A percentile compares a stretch with the other conserved stretches of the same genome.
Conservation (phyloP, 2,888 invertebrate genomes). For the Halocaridina rubra region DNA sequence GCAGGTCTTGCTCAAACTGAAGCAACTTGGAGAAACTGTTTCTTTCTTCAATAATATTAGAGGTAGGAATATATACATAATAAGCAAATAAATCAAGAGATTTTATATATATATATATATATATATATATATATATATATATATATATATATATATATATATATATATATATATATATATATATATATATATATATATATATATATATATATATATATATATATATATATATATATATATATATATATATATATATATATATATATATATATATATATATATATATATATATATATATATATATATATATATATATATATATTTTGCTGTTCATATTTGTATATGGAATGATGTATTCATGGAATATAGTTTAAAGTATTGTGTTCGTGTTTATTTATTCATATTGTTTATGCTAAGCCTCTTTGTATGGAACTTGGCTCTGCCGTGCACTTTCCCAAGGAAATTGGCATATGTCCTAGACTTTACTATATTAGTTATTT, state of each 20-base stretch:
- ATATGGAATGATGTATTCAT: background rate
- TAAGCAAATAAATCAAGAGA: too few relatives aligned
- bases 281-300: background rate
- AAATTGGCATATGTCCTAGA: too few relatives aligned
- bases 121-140: background rate
- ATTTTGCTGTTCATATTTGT: background rate
- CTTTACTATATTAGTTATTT: too few relatives aligned
- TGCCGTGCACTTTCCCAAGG: too few relatives aligned
- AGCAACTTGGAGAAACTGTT: constrained; percentile 74
- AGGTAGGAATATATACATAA: too few relatives aligned
- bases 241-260: background rate
- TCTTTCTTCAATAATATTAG: constrained; percentile 74
- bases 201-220: background rate
- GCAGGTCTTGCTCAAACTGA: constrained; percentile 72
- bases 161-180: background rate
- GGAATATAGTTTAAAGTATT: too few relatives aligned
- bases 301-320: background rate
- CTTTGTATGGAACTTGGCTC: too few relatives aligned
- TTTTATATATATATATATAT: background rate
- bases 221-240: background rate
- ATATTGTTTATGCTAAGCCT: too few relatives aligned
- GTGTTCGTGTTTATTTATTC: too few relatives aligned
- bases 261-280: background rate
- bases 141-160: background rate
- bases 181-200: background rate